These are phyloP conservation scores for Lytechinus variegatus DNA, from an alignment of 35 echinoderm and acorn worm species.

Conservation along the genomic window DNA sequence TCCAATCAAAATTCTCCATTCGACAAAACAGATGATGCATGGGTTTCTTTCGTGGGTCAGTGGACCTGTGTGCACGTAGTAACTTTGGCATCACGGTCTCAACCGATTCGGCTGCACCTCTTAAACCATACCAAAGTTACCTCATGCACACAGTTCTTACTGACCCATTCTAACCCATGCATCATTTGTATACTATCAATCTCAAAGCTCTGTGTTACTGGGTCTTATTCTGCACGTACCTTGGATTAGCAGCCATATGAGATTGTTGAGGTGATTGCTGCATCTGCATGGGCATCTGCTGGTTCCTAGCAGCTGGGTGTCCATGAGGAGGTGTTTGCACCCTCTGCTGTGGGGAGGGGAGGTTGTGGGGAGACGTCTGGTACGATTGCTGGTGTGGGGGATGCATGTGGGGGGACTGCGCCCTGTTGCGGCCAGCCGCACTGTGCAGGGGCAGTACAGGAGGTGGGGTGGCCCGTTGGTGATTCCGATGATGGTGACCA, in stretches of 20 bases:
- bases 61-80: no score
- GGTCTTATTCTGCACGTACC: background rate
- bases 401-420: slow-evolving; percentile 50
- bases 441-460: slow-evolving; percentile 23
- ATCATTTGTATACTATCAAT: no score
- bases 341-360: slow-evolving; percentile 33
- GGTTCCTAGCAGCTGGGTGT: background rate
- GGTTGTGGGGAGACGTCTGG: slow-evolving; percentile 3
- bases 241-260: background rate
- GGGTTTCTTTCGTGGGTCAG: no score
- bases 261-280: slow-evolving; percentile 34
- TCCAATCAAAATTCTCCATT: no score
- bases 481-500: slow-evolving; percentile 38
- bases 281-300: background rate
- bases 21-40: no score
- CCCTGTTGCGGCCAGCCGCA: slow-evolving; percentile 38
- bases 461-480: background rate
- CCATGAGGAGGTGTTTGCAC: slow-evolving; percentile 1
- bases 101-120: no score
- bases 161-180: no score
- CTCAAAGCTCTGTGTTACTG: no score
- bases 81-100: no score
- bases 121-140: no score
- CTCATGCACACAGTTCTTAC: no score
- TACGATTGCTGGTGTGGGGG: background rate